Evolutionary conservation across 2,113 vertebrate genomes (phyloP).

Genomic region (Rutilus rutilus): DNA sequence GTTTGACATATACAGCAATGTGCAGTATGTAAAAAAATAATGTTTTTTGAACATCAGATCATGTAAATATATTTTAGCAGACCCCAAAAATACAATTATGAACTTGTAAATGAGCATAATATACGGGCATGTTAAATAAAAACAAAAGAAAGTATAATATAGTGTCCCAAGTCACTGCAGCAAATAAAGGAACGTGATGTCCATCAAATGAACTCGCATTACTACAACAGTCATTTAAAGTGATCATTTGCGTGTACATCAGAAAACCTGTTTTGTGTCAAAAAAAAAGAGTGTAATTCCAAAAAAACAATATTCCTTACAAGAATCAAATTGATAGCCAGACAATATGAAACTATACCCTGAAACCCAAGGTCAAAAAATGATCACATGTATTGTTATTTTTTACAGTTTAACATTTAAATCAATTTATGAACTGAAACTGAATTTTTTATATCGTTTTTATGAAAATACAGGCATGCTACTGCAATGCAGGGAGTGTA

Average conservation of each 20-base stretch:
- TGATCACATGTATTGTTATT: background rate
- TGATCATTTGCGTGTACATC: background rate
- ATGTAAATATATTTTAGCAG: background rate
- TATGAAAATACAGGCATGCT: background rate
- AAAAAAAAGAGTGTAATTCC: background rate
- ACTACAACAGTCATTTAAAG: background rate
- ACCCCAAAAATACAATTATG: background rate
- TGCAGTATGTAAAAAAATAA: background rate
- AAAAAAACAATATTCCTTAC: background rate
- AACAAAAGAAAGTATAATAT: background rate
- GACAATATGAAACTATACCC: background rate
- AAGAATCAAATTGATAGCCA: background rate
- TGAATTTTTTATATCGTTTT: background rate
- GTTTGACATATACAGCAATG: background rate
- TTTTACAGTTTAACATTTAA: background rate
- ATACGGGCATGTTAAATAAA: background rate
- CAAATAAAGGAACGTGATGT: background rate
- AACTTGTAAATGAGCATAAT: background rate
- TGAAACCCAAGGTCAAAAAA: background rate
- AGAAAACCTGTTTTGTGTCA: background rate
- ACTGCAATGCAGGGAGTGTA: background rate
- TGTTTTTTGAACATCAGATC: background rate
- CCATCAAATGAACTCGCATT: background rate
- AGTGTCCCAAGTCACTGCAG: background rate
- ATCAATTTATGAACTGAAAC: background rate